phyloP scores from a whole-genome alignment of 2,797 vertebrate genomes.

The Gallinago stenura region DNA sequence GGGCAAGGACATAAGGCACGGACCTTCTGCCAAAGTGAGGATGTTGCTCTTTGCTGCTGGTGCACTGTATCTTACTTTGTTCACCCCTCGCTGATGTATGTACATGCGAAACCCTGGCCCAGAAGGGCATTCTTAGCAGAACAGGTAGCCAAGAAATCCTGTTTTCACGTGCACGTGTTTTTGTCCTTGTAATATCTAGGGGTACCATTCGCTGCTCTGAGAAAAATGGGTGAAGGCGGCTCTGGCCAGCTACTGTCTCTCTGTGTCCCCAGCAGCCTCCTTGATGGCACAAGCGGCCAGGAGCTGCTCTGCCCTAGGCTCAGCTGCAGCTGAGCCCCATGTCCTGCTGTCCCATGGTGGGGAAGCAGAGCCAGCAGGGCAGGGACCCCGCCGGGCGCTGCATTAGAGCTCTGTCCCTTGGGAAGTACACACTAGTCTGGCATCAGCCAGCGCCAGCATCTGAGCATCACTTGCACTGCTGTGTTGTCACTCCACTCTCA shows the following conservation, averaged over 20 bases:
- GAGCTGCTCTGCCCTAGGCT: conserved; percentile 1
- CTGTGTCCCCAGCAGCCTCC: not conserved
- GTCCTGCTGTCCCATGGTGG: not conserved
- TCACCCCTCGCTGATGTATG: not conserved
- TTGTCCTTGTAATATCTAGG: not conserved
- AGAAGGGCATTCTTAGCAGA: not conserved
- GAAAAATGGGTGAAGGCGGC: not conserved
- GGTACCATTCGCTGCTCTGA: not conserved
- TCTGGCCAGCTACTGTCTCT: conserved; percentile 1
- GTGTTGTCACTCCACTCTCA: not conserved
- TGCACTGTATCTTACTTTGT: not conserved
- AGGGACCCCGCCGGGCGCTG: not conserved
- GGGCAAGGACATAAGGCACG: not conserved
- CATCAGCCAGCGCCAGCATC: not conserved
- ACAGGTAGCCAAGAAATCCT: not conserved
- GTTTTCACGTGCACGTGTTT: not conserved
- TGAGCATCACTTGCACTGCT: not conserved
- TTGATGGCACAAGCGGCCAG: not conserved
- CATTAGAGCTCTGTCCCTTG: not conserved
- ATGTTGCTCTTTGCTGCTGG: not conserved
- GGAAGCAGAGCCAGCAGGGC: not conserved
- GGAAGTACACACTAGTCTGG: not conserved
- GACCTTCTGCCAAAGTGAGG: not conserved
- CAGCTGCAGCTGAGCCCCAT: fast-evolving
- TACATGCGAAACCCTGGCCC: not conserved